Percentiles rank a stretch among this genome's conserved stretches.
These are phyloP conservation scores for Diglossa cyanea DNA, from an alignment of 2,797 vertebrate species.

Conservation along the genomic window DNA sequence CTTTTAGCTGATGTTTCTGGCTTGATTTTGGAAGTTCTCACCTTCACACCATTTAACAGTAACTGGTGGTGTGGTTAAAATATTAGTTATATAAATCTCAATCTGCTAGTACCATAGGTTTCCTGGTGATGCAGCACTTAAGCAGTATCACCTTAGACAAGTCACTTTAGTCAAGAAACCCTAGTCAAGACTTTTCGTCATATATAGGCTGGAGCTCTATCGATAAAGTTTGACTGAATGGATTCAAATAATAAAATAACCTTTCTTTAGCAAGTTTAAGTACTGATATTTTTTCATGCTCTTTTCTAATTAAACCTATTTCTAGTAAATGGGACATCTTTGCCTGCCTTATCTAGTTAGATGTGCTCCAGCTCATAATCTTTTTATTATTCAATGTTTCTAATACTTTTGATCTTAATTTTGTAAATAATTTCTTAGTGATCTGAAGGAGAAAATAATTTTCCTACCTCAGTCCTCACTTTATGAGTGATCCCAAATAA, in stretches of 20 bases:
- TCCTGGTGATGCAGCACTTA: not conserved
- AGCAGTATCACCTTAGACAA: not conserved
- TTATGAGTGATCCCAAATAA: constrained; percentile 20
- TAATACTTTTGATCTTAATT: constrained; percentile 33
- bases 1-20: not conserved
- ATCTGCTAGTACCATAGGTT: not conserved
- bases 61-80: not conserved
- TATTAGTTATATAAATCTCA: not conserved
- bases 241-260: not conserved
- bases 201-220: not conserved
- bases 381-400: constrained; percentile 60
- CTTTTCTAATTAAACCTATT: not conserved
- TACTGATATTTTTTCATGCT: not conserved
- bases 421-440: not conserved
- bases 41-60: not conserved
- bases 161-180: not conserved
- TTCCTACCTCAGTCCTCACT: constrained; percentile 6
- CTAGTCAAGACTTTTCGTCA: not conserved
- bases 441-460: not conserved
- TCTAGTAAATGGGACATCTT: not conserved
- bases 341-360: not conserved
- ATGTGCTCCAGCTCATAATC: not conserved
- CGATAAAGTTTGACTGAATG: not conserved
- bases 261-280: not conserved
- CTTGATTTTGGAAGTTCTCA: not conserved